Evolutionary conservation across 2,113 vertebrate species (phyloP).

Genomic region (Bambusicola thoracicus): DNA sequence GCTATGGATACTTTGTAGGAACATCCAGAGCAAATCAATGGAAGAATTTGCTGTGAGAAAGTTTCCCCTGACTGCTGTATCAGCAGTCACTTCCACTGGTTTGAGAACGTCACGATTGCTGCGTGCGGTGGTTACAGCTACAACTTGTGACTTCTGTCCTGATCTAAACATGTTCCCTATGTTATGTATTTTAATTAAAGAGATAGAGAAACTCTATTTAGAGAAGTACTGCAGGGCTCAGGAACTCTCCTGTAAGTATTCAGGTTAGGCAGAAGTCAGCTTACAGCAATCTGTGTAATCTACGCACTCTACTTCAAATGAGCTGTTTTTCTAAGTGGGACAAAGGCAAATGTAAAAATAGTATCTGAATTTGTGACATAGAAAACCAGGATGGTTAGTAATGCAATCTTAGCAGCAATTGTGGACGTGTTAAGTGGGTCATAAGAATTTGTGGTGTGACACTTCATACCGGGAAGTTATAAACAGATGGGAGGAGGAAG

Average conservation of each 20-base stretch:
- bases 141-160: not conserved
- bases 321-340: not conserved
- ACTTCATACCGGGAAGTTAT: constrained; percentile 50
- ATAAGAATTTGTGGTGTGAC: constrained; percentile 47
- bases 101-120: accelerated
- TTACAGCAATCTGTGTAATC: not conserved
- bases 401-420: constrained; percentile 11
- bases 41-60: not conserved
- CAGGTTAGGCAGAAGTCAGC: not conserved
- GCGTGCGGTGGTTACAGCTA: not conserved
- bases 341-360: constrained; percentile 48
- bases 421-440: constrained; percentile 19
- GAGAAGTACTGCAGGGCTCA: not conserved
- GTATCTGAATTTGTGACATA: constrained; percentile 17
- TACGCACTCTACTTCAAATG: not conserved
- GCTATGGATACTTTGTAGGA: not conserved
- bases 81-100: accelerated
- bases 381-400: constrained; percentile 43
- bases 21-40: not conserved
- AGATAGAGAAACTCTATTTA: not conserved
- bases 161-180: not conserved
- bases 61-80: not conserved
- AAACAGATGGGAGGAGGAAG: constrained; percentile 54
- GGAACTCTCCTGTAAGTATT: not conserved
- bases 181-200: not conserved